These are phyloP conservation scores for Phyllotis vaccarum DNA, from an alignment of 2,797 vertebrate species.

Conservation along the genomic window DNA sequence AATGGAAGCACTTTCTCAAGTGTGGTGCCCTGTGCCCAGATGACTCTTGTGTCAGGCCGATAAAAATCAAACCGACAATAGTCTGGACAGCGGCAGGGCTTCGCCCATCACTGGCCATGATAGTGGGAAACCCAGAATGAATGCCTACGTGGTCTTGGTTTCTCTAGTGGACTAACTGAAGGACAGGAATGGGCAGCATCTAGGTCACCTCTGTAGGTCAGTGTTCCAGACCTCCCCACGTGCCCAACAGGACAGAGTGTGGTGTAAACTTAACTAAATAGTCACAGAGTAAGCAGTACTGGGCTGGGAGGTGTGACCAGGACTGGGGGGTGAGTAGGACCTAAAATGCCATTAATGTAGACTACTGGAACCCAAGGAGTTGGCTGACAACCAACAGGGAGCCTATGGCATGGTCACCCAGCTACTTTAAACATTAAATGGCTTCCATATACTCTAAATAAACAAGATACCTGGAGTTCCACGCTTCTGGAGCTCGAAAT, in stretches of 20 bases:
- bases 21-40: too few species aligned
- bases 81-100: neutral
- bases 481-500: constrained; percentile 94
- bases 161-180: rapidly evolving
- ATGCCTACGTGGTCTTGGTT: neutral
- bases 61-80: neutral
- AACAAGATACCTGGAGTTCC: constrained; percentile 92
- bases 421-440: neutral
- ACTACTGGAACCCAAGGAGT: rapidly evolving
- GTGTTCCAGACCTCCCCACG: neutral
- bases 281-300: neutral
- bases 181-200: rapidly evolving
- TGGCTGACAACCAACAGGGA: rapidly evolving
- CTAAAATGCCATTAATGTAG: neutral
- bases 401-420: rapidly evolving
- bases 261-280: neutral
- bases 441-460: neutral
- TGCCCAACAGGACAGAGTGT: neutral
- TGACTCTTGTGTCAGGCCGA: neutral
- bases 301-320: neutral
- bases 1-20: neutral
- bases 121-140: neutral
- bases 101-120: rapidly evolving
- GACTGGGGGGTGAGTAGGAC: neutral
- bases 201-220: neutral